Evolutionary conservation across 2,797 vertebrate species (phyloP).

Genomic region (Hyperoplus lanceolatus): DNA sequence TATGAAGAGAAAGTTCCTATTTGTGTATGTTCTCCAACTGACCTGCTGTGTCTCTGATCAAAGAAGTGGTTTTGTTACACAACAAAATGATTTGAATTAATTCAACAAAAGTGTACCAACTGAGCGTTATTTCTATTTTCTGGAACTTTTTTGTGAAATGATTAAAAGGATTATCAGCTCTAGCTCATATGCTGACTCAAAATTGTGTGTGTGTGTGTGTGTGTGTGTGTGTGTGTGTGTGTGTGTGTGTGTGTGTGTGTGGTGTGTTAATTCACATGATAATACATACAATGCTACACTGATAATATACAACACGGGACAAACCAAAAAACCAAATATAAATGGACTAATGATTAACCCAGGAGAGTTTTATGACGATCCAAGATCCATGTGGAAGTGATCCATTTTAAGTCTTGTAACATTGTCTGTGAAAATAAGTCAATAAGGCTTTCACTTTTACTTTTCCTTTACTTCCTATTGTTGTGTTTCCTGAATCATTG

Average conservation of each 20-base stretch:
- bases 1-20: not conserved
- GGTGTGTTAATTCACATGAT: not conserved
- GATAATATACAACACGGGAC: too few relatives aligned
- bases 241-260: not conserved
- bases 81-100: not conserved
- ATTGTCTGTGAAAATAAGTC: not conserved
- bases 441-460: not conserved
- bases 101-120: not conserved
- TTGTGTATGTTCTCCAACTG: not conserved
- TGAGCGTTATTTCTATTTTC: not conserved
- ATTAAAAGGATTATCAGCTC: not conserved
- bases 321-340: not conserved
- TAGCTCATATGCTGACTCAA: not conserved
- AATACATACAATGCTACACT: not conserved
- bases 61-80: not conserved
- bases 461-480: not conserved
- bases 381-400: not conserved
- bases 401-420: not conserved
- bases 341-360: not conserved
- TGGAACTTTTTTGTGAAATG: not conserved
- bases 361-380: not conserved
- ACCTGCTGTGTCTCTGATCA: not conserved
- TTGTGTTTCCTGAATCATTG: not conserved
- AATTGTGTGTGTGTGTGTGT: too few relatives aligned
- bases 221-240: not conserved